A percentile compares a stretch with the other conserved stretches of the same genome.
Conservation (phyloP, 2,113 vertebrate genomes). For the Triplophysa dalaica region DNA sequence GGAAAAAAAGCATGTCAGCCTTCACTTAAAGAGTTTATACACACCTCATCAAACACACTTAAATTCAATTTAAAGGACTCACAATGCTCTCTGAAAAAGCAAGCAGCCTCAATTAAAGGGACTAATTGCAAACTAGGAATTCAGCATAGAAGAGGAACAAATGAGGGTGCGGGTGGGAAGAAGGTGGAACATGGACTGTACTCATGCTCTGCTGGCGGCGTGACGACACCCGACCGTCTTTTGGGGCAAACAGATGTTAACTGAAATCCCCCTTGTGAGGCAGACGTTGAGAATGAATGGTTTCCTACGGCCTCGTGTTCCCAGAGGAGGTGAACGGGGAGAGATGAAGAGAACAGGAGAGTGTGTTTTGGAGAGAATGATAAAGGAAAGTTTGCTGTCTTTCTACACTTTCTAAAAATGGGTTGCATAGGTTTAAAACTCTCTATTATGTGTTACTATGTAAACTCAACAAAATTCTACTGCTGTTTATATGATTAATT, state of each 20-base stretch:
- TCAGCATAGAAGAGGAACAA: conserved; percentile 69
- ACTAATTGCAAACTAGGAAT: conserved; percentile 74
- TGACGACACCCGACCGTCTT: conserved; percentile 62
- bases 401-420: neutral
- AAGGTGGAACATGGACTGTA: neutral
- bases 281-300: conserved; percentile 51
- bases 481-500: no score
- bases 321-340: conserved; percentile 54
- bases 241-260: conserved; percentile 59
- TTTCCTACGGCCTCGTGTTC: conserved; percentile 51
- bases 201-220: conserved; percentile 50
- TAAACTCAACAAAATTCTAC: no score
- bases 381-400: conserved; percentile 14
- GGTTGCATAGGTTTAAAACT: neutral
- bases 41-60: conserved; percentile 67
- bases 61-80: conserved; percentile 68
- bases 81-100: conserved; percentile 64
- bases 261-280: conserved; percentile 53
- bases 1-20: conserved; percentile 59
- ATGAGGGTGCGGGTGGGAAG: neutral
- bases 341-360: conserved; percentile 14
- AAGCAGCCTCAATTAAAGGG: conserved; percentile 72
- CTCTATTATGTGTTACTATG: no score
- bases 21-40: conserved; percentile 63
- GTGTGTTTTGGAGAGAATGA: conserved; percentile 11